Percentiles rank a stretch among this genome's conserved stretches.
phyloP scores from a whole-genome alignment of 2,888 invertebrate genomes.

The Diarsia rubi region DNA sequence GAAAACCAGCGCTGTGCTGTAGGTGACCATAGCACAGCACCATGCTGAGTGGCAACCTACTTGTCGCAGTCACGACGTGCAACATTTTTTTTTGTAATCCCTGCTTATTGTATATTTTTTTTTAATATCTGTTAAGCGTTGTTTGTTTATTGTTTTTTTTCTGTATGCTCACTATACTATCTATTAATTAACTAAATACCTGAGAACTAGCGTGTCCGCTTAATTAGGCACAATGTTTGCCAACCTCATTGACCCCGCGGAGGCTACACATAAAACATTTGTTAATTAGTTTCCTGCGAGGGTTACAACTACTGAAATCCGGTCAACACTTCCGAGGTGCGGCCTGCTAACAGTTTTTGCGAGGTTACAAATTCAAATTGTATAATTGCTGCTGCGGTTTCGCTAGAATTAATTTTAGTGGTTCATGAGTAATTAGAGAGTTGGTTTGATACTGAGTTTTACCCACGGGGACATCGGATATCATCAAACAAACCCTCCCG shows the following conservation, averaged over 20 bases:
- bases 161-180: no score
- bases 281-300: slow-evolving; percentile 40
- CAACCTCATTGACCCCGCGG: slow-evolving; percentile 32
- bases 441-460: neutral
- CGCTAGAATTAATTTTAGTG: slow-evolving; percentile 12
- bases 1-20: no score
- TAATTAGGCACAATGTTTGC: slow-evolving; percentile 22
- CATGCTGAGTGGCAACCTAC: no score
- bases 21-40: no score
- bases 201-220: neutral
- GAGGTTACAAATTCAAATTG: neutral
- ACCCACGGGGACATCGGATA: neutral
- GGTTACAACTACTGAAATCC: slow-evolving; percentile 34
- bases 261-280: slow-evolving; percentile 34
- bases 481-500: no score
- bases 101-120: no score
- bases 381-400: neutral
- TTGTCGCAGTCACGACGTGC: no score
- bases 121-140: no score
- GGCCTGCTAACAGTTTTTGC: neutral
- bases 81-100: no score
- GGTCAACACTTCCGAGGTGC: slow-evolving; percentile 29
- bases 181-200: slow-evolving; percentile 6
- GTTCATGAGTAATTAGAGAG: neutral
- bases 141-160: no score